Base-by-base conservation (phyloP, 2,888 invertebrate species). In the Lepas anatifera region DNA sequence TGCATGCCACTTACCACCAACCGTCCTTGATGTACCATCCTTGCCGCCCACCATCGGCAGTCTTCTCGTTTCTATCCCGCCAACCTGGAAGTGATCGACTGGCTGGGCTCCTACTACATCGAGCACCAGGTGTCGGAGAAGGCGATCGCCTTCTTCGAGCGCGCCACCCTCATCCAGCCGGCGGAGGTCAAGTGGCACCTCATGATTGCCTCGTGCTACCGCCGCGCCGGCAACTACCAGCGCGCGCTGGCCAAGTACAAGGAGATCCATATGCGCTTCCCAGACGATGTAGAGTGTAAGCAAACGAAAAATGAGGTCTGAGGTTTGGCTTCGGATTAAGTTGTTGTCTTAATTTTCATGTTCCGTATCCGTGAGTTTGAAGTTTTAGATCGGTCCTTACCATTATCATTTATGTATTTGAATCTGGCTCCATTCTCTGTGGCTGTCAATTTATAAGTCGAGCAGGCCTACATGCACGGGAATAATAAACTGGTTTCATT, bases 281-380 rank as follows among this genome's bases (percentile, higher is more conserved):
- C 98, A 0, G 95, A 97, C 73, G 96, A 97, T 79, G 85, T 92
- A 1, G 95, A 95, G 78, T 97, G 97, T 86, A 80, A 80, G 86
- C n/a, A n/a, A n/a, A n/a, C n/a, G n/a, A n/a, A n/a, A n/a, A n/a
- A n/a, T n/a, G n/a, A n/a, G n/a, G n/a, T n/a, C n/a, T n/a, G n/a
- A n/a, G n/a, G n/a, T n/a, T n/a, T n/a, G n/a, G n/a, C n/a, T n/a
- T n/a, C n/a, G n/a, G n/a, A n/a, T n/a, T n/a, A n/a, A n/a, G n/a
- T n/a, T n/a, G n/a, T n/a, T n/a, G n/a, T n/a, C n/a, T n/a, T n/a
- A n/a, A n/a, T n/a, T n/a, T n/a, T n/a, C n/a, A n/a, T n/a, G n/a
- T n/a, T n/a, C n/a, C n/a, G n/a, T n/a, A n/a, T n/a, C n/a, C n/a
- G n/a, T n/a, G n/a, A n/a, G n/a, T n/a, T n/a, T n/a, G n/a, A n/a